Evolutionary conservation across 2,888 invertebrate genomes (phyloP), one percentile per base, ranked within the genome.

Genomic region (Cantharis nigra): DNA sequence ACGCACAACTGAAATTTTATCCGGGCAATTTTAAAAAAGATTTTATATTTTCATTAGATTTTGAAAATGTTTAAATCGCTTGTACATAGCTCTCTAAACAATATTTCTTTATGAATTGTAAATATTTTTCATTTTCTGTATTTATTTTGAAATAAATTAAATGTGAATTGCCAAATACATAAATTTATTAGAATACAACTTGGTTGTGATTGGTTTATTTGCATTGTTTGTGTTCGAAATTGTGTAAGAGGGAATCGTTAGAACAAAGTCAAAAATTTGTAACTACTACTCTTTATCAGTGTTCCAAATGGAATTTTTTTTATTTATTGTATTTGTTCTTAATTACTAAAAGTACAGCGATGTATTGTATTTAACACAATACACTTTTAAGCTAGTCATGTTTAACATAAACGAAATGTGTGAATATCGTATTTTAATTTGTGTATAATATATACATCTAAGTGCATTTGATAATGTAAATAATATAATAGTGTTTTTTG

Each of bases 401-500:
- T 84, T 86, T 49, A 86, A 87, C 85, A 87, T 87, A 85, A 83
- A 83, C 65, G 77, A 76, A 80, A 86, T 85, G 84, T 85, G 85
- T 83, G 85, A 84, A 82, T 81, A 83, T 83, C 82, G 81, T 83
- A 81, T 81, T 81, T 81, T 80, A 83, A 81, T 83, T 85, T 86
- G 84, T 85, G 84, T 84, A 86, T 83, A 84, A 81, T 77, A 49
- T 49, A 49, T 49, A 79, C 76, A 81, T 81, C 82, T 84, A 86
- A 85, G 85, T 85, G 85, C 85, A 86, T 87, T 87, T 87, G 87
- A 87, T 87, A 86, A 86, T 87, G 87, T 87, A 87, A 84, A 88
- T 87, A 87, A 81, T 83, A 80, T 84, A 80, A 85, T 85, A 87
- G 86, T 86, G 85, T 88, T 88, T 67, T 69, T 88, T 88, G 88